Conservation (phyloP, 2,888 invertebrate genomes). For the Drosophila diplacantha region DNA sequence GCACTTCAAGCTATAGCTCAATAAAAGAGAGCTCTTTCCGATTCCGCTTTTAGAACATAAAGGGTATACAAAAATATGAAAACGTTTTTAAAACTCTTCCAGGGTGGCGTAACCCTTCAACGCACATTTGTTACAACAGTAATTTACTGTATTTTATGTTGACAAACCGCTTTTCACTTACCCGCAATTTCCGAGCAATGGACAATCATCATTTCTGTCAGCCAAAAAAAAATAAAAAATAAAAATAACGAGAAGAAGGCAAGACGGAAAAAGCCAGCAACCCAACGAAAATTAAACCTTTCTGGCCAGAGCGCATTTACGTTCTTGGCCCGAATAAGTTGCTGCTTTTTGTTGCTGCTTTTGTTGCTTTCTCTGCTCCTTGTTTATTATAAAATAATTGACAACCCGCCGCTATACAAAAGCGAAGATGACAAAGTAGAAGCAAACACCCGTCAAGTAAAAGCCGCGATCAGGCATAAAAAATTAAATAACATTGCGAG, state of each 20-base stretch:
- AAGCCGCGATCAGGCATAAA: constrained; percentile 36
- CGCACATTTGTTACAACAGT: constrained; percentile 2
- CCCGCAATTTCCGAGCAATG: constrained; percentile 34
- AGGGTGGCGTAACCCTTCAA: constrained; percentile 1
- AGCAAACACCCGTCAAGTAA: constrained; percentile 51
- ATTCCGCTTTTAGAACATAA: background rate
- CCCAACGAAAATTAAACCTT: constrained; percentile 22
- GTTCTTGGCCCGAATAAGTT: constrained; percentile 67
- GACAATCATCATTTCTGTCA: constrained; percentile 36
- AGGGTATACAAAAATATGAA: background rate
- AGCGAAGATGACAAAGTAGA: constrained; percentile 54
- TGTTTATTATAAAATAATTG: constrained; percentile 69
- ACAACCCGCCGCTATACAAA: constrained; percentile 43
- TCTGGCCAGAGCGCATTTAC: constrained; percentile 42
- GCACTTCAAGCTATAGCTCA: too few relatives aligned
- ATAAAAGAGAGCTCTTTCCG: background rate
- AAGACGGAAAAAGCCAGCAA: background rate
- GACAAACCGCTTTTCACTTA: constrained; percentile 45
- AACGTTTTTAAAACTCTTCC: background rate
- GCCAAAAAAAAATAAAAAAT: constrained; percentile 7
- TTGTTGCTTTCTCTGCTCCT: constrained; percentile 25
- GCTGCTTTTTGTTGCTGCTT: background rate
- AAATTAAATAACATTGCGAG: constrained; percentile 37
- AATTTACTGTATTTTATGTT: constrained; percentile 14
- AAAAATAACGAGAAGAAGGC: constrained; percentile 1